These are phyloP conservation scores for Microchirus variegatus DNA, from an alignment of 2,797 vertebrate genomes.

Conservation along the genomic window DNA sequence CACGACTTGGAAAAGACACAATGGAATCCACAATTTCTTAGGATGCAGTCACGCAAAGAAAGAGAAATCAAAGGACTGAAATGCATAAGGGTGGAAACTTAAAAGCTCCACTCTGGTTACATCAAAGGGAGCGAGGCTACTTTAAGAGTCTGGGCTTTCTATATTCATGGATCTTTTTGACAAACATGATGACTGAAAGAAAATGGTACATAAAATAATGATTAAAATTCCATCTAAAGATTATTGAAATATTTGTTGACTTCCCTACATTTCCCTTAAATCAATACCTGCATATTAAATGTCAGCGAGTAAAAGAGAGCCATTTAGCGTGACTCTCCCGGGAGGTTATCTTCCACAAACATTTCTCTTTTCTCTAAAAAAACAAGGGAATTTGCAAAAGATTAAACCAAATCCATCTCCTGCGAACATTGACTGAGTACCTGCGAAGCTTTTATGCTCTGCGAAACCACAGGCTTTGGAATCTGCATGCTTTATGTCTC, in stretches of 20 bases:
- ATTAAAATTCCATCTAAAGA: constrained; percentile 3
- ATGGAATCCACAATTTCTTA: constrained; percentile 21
- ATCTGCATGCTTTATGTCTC: constrained; percentile 70
- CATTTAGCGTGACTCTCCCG: constrained; percentile 5
- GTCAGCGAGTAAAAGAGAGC: constrained; percentile 3
- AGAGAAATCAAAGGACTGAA: constrained; percentile 35
- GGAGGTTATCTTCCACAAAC: constrained; percentile 33
- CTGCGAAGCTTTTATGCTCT: constrained; percentile 51
- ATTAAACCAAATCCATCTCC: constrained; percentile 49
- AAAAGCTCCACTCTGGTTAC: constrained; percentile 38
- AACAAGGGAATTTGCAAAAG: constrained; percentile 36
- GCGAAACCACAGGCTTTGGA: constrained; percentile 55
- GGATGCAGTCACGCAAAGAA: constrained; percentile 28
- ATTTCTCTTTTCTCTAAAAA: constrained; percentile 19
- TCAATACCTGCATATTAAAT: constrained; percentile 17
- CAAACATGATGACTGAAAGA: constrained; percentile 5
- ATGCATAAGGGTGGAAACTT: constrained; percentile 33
- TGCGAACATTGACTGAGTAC: constrained; percentile 46
- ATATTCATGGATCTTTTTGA: constrained; percentile 5
- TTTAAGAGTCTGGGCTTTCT: constrained; percentile 24
- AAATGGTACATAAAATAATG: constrained; percentile 2
- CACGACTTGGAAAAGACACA: constrained; percentile 25
- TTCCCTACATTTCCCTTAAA: constrained; percentile 1
- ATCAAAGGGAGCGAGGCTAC: constrained; percentile 49
- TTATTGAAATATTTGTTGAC: constrained; percentile 4